Base-by-base conservation (phyloP, 2,888 invertebrate species). In the Lordiphosa fenestrarum region DNA sequence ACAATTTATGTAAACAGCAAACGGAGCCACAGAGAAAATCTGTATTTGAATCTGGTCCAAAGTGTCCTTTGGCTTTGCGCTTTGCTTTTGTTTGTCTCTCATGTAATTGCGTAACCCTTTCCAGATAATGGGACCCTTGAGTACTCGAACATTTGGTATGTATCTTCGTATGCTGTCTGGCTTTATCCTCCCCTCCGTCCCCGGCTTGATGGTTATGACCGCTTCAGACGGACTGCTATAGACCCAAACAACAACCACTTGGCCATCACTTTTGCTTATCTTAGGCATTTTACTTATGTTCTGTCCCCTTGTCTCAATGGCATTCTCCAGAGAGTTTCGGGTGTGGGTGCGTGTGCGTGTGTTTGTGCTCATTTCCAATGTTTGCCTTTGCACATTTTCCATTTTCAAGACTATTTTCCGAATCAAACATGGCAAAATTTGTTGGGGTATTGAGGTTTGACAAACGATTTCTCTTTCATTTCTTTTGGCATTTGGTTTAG, bases 51-150 rank as follows among this genome's bases (percentile, higher is more conserved):
- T 63, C 64, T 81, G 66, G 76, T 69, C 66, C 73, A 69, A 49
- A 68, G 65, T 63, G 71, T 81, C 75, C 72, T 64, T 66, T 63
- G 67, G 57, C 69, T 71, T 67, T 71, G 67, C 44, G 30, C 30
- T 44, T 44, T 44, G 15, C 44, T 56, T 66, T 54, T 72, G 64
- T 53, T 50, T 53, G 46, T 61, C 10, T 41, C 37, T 73, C 81
- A 75, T 80, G 80, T 81, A 84, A 81, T 81, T 84, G 81, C 75
- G 77, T 75, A 84, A 81, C 84, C 81, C 81, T 84, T 84, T 81
- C 81, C 30, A 33, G 81, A 84, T 81, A 81, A 81, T 84, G 73
- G 81, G 68, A 69, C 81, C 81, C 84, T 74, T 78, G 81, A 78
- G 81, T 81, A 73, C 78, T 75, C 66, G 75, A 59, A 64, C 67